phyloP scores from a whole-genome alignment of 2,888 invertebrate genomes.

The Parapristionchus giblindavisi region DNA sequence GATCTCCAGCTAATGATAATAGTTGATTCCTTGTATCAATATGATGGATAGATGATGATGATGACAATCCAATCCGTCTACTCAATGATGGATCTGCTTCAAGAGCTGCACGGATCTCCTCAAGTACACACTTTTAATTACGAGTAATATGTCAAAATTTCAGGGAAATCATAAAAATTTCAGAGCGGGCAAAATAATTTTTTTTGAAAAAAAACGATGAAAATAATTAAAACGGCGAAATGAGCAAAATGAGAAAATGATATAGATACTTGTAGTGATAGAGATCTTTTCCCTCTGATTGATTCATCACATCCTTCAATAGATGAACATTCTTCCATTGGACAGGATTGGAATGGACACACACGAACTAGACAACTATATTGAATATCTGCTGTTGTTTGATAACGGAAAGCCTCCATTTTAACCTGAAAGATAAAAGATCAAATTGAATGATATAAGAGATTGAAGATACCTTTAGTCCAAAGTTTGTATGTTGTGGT shows the following conservation, averaged over 20 bases:
- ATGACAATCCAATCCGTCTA: conserved; percentile 58
- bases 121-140: neutral
- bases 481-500: conserved; percentile 65
- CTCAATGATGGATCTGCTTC: conserved; percentile 63
- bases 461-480: conserved; percentile 57
- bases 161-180: neutral
- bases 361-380: conserved; percentile 68
- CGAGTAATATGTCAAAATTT: neutral
- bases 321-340: conserved; percentile 57
- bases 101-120: conserved; percentile 47
- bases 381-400: conserved; percentile 68
- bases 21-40: conserved; percentile 62
- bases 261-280: conserved; percentile 15
- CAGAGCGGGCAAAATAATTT: neutral
- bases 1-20: conserved; percentile 65
- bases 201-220: neutral
- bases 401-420: conserved; percentile 70
- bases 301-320: conserved; percentile 65
- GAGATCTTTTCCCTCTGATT: conserved; percentile 35
- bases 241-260: neutral
- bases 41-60: conserved; percentile 38
- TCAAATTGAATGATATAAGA: neutral
- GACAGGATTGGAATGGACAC: conserved; percentile 67
- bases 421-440: conserved; percentile 50
- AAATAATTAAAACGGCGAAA: neutral